Evolutionary conservation across 2,113 vertebrate species (phyloP), one percentile per base, ranked within the genome.

Genomic region (Siphamia tubifer): DNA sequence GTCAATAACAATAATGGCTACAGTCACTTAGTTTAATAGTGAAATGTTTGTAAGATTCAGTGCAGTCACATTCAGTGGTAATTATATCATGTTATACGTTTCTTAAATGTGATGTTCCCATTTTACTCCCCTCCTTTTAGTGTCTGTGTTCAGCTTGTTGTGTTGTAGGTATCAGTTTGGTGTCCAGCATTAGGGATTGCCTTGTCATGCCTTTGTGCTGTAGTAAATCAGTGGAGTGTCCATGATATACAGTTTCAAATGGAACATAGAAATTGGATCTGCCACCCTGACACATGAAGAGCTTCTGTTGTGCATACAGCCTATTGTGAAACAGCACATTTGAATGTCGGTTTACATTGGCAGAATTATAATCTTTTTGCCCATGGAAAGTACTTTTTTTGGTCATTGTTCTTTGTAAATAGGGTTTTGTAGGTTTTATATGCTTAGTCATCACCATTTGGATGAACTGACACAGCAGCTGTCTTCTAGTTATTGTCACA

Each of bases 131-230:
- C n/a, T n/a, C n/a, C n/a, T n/a, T n/a, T n/a, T n/a, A n/a, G n/a
- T n/a, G n/a, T n/a, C n/a, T n/a, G n/a, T n/a, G n/a, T n/a, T n/a
- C n/a, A n/a, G n/a, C n/a, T n/a, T n/a, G n/a, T n/a, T n/a, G n/a
- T n/a, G n/a, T n/a, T n/a, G n/a, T n/a, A n/a, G n/a, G n/a, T n/a
- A n/a, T n/a, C 28, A 35, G 42, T 36, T 79, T 49, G 30, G 42
- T 72, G 84, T 68, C 71, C 35, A 23, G 2, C 52, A n/a, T 63
- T 17, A 21, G 24, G 39, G 70, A 49, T 71, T 25, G 8, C 5
- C 45, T 53, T 48, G 5, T 35, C 31, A 47, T 19, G 21, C 49
- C 38, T 61, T 6, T 0, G 25, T 47, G 10, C 13, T 49, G 31
- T 21, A 21, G 32, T n/a, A 6, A 4, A 19, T 40, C 32, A 20